Evolutionary conservation across 2,888 invertebrate genomes (phyloP), one percentile per base, ranked within the genome.

Genomic region (Pediacus dermestoides): DNA sequence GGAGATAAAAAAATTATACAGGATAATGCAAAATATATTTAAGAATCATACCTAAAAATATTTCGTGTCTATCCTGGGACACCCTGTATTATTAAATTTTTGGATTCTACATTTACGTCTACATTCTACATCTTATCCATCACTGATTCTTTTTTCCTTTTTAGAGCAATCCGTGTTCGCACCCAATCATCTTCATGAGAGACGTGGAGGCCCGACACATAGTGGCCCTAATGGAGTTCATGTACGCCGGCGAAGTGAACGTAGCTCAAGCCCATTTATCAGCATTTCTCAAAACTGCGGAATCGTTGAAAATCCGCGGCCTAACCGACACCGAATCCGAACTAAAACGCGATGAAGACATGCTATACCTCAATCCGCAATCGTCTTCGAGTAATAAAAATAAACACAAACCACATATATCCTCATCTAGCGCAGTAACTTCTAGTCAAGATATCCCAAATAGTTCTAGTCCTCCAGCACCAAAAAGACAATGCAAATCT

Each of bases 171-270:
- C 87, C 87, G 60, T 87, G 87, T 68, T 82, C 85, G 63, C 88
- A 88, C 70, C 87, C 87, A 44, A 86, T 88, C 72, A 85, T 88
- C 67, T 86, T 88, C 68, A 82, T 88, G 80, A 78, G 85, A 66
- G 87, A 88, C 73, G 86, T 87, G 59, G 84, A 85, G 62, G 84
- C 82, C 59, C 77, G 80, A 60, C 86, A 87, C 66, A 77, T 88
- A 53, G 80, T 82, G 52, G 82, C 86, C 37, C 74, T 88, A 44
- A 76, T 88, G 64, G 85, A 87, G 70, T 88, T 87, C 65, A 87
- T 88, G 86, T 88, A 88, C 68, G 85, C 84, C 52, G 88, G 88
- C 35, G 87, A 87, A 72, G 88, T 88, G 51, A 86, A 85, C 68
- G 84, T 86, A 45, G 84, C 85, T 55, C 85, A 86, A 72, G 81